Evolutionary conservation across 2,797 vertebrate genomes (phyloP).

Genomic region (Tragopan temminckii): DNA sequence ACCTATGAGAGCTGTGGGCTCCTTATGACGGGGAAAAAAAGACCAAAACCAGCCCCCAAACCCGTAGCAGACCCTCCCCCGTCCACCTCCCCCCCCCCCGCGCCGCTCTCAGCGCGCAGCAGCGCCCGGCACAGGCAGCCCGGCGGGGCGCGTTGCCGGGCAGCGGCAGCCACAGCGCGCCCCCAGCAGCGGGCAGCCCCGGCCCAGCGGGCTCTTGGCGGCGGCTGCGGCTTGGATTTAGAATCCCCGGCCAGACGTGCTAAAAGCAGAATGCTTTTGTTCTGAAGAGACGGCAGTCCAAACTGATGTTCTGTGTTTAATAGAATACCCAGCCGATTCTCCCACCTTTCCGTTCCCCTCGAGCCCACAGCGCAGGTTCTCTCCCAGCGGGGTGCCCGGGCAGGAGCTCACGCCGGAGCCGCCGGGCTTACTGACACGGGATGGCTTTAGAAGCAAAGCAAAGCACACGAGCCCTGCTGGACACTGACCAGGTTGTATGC

Average conservation of each 20-base stretch:
- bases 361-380: accelerated
- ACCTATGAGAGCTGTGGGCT: slow-evolving; percentile 79
- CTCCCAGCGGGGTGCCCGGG: neutral
- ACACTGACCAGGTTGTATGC: neutral
- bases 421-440: neutral
- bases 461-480: neutral
- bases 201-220: too few species aligned
- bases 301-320: neutral
- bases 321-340: neutral
- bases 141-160: too few species aligned
- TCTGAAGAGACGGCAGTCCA: neutral
- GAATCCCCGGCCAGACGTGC: neutral
- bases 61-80: too few species aligned
- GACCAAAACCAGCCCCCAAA: too few species aligned
- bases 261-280: neutral
- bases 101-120: too few species aligned
- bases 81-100: too few species aligned
- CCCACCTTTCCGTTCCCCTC: neutral
- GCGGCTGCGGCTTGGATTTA: too few species aligned
- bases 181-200: too few species aligned
- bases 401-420: too few species aligned
- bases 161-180: too few species aligned
- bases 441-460: neutral
- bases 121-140: too few species aligned
- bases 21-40: slow-evolving; percentile 13